Evolutionary conservation across 1,140 invertebrate genomes (phyloP), one percentile per base, ranked within the genome.

Genomic region (Metaphire vulgaris): DNA sequence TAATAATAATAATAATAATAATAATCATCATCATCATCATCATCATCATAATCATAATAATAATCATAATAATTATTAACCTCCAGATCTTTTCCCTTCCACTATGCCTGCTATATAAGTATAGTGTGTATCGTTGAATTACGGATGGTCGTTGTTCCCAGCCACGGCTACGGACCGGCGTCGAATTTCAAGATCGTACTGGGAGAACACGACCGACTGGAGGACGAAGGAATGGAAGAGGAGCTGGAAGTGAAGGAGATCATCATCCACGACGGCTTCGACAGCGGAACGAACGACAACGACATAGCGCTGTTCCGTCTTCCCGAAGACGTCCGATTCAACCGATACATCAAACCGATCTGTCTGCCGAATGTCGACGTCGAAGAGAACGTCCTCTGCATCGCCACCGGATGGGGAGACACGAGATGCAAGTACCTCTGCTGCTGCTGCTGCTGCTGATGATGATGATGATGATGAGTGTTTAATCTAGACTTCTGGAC

Each of bases 381-480:
- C 26, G 33, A 74, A 1, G 73, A 12, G 26, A 32, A 68, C 30
- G 73, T 0, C 56, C 32, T 71, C 16, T 76, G 75, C 68, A 64
- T 76, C 64, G 56, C 56, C 33, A 70, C 75, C 0, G 75, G 75
- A 29, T 76, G 75, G 75, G 75, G 75, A 1, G 15, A 26, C 16
- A 76, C 56, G 1, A 65, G 31, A 32, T 30, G 69, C 32, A 32
- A 32, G 69, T 21, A 16, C 41, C 21, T 70, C 0, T 30, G 56
- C n/a, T 67, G 0, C 69, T 34, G 73, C 69, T 41, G 73, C 69
- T 41, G 64, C 0, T 41, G 73, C 26, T 1, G 73, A 66, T 1
- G 73, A 74, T 0, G 73, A 74, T 67, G 73, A 74, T 67, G 73
- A 70, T 74, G 73, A 74, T 74, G 73, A 70, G n/a, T n/a, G n/a